Percentiles rank a stretch among this genome's conserved stretches.
Conservation (phyloP, 2,888 invertebrate species). For the Drosophila koepferae region DNA sequence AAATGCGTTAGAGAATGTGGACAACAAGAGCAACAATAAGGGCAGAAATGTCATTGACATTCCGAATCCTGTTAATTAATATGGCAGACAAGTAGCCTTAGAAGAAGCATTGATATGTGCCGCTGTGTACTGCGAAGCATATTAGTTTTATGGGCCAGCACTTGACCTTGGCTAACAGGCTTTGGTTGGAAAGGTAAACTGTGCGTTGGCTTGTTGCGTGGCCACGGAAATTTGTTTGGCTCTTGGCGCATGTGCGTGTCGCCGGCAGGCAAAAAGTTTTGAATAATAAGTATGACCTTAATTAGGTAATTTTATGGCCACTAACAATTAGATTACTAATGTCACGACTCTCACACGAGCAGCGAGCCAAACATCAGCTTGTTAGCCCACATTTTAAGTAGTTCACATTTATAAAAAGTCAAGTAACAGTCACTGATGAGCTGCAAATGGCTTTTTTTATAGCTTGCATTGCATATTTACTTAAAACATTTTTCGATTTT, state of each 20-base stretch:
- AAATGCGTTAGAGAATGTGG: slow-evolving; percentile 17
- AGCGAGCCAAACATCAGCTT: slow-evolving; percentile 28
- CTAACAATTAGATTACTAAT: slow-evolving; percentile 74
- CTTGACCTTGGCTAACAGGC: slow-evolving; percentile 51
- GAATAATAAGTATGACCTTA: slow-evolving; percentile 74
- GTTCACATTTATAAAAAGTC: slow-evolving; percentile 11
- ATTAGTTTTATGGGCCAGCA: slow-evolving; percentile 17
- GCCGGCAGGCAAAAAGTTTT: slow-evolving; percentile 48
- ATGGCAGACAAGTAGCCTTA: slow-evolving; percentile 38
- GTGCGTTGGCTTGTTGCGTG: slow-evolving; percentile 35
- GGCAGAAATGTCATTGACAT: slow-evolving; percentile 36
- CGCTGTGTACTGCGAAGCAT: slow-evolving; percentile 6
- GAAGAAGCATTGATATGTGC: slow-evolving; percentile 15
- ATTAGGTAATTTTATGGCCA: slow-evolving; percentile 77
- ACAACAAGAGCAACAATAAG: slow-evolving; percentile 13
- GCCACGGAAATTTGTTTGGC: slow-evolving; percentile 12
- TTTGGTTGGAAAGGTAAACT: not conserved
- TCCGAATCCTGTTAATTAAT: slow-evolving; percentile 60
- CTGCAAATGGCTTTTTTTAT: slow-evolving; percentile 5
- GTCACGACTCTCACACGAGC: slow-evolving; percentile 57
- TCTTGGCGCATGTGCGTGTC: slow-evolving; percentile 38
- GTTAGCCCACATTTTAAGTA: slow-evolving; percentile 52
- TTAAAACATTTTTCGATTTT: not conserved
- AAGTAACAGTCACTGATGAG: slow-evolving; percentile 7
- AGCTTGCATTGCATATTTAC: not conserved